Conservation (phyloP, 2,797 vertebrate genomes). For the Trichosurus vulpecula region DNA sequence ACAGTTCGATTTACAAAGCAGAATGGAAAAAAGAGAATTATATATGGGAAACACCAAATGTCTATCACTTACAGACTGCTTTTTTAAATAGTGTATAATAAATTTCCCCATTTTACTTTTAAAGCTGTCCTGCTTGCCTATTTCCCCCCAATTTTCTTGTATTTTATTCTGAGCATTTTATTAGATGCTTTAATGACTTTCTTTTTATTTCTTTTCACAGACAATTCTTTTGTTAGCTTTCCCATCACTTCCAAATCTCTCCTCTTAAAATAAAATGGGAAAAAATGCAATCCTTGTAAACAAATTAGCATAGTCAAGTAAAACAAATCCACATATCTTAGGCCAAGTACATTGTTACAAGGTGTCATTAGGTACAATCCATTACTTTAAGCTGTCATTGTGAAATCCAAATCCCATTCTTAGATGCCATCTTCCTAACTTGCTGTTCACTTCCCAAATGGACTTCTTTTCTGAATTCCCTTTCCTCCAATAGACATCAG, state of each 20-base stretch:
- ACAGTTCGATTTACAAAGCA: too few species aligned
- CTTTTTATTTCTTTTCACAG: neutral
- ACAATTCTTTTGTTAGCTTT: neutral
- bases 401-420: neutral
- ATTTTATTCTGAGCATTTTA: neutral
- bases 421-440: neutral
- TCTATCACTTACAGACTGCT: neutral
- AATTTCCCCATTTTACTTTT: neutral
- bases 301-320: neutral
- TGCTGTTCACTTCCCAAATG: neutral
- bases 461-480: neutral
- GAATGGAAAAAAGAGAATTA: neutral
- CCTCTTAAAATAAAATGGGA: neutral
- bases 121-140: neutral
- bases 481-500: neutral
- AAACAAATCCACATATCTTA: neutral
- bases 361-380: neutral
- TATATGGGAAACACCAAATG: neutral
- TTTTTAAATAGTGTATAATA: neutral
- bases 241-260: neutral
- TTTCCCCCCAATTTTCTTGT: neutral
- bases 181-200: neutral
- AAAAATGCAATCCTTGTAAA: neutral
- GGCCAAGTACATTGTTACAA: neutral
- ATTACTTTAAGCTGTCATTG: neutral